Conservation (phyloP, 2,113 vertebrate genomes). For the Azemiops feae region DNA sequence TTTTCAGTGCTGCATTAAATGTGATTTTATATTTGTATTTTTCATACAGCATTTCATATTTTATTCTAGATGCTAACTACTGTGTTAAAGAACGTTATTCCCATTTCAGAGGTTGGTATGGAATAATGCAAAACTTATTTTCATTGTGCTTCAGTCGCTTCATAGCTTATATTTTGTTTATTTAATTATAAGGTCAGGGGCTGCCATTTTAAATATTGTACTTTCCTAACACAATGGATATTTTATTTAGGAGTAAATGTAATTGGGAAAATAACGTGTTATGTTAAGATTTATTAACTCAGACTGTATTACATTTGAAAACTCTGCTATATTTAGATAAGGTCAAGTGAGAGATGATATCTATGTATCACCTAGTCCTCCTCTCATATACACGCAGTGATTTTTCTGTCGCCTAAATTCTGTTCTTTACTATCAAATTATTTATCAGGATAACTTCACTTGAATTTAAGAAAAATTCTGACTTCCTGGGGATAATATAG, state of each 20-base stretch:
- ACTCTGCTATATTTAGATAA: slow-evolving; percentile 32
- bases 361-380: neutral
- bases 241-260: neutral
- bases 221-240: neutral
- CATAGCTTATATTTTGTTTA: neutral
- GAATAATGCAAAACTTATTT: neutral
- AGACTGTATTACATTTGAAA: neutral
- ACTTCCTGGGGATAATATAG: neutral
- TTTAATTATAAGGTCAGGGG: neutral
- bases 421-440: neutral
- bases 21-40: neutral
- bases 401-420: neutral
- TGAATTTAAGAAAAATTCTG: neutral
- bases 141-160: neutral
- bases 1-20: neutral
- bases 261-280: neutral
- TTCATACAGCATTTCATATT: neutral
- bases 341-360: slow-evolving; percentile 22
- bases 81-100: neutral
- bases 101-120: neutral
- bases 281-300: neutral
- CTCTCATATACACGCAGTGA: neutral
- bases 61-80: neutral
- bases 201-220: neutral
- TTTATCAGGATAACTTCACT: neutral